Conservation (phyloP, 2,888 invertebrate genomes). For the Melipona beecheii region DNA sequence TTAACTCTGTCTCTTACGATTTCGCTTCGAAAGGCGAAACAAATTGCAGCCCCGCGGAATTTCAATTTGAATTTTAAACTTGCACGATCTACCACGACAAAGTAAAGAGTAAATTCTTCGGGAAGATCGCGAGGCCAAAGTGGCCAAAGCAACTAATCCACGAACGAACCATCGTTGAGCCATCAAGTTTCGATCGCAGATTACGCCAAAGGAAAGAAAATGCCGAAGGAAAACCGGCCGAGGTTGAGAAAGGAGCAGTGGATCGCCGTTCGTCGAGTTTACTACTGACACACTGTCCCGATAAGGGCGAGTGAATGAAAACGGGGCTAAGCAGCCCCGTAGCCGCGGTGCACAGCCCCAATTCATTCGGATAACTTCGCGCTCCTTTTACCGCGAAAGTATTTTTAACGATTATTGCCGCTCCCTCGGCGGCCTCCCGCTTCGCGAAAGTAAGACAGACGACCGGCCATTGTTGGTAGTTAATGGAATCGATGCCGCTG, state of each 20-base stretch:
- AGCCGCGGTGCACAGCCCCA: not conserved
- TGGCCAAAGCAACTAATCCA: too few relatives aligned
- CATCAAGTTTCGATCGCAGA: too few relatives aligned
- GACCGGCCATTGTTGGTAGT: not conserved
- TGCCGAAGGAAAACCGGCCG: too few relatives aligned
- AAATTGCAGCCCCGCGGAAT: too few relatives aligned
- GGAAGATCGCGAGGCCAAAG: too few relatives aligned
- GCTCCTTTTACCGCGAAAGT: not conserved
- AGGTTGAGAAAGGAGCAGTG: not conserved
- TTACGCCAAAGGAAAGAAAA: too few relatives aligned
- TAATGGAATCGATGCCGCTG: slow-evolving; percentile 8
- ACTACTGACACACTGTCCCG: slow-evolving; percentile 14
- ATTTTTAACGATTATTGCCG: slow-evolving; percentile 3
- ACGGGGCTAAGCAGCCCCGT: not conserved
- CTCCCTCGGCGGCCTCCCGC: not conserved
- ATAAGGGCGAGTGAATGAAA: slow-evolving; percentile 29
- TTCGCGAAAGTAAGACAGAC: not conserved
- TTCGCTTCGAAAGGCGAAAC: too few relatives aligned
- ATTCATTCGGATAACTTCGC: slow-evolving; percentile 10
- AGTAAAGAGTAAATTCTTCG: too few relatives aligned
- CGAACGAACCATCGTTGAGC: too few relatives aligned
- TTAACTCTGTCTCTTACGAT: too few relatives aligned
- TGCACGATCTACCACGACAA: too few relatives aligned
- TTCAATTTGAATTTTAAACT: too few relatives aligned
- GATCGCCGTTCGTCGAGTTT: slow-evolving; percentile 39